Conservation (phyloP, 2,113 vertebrate genomes). For the Salvelinus fontinalis region DNA sequence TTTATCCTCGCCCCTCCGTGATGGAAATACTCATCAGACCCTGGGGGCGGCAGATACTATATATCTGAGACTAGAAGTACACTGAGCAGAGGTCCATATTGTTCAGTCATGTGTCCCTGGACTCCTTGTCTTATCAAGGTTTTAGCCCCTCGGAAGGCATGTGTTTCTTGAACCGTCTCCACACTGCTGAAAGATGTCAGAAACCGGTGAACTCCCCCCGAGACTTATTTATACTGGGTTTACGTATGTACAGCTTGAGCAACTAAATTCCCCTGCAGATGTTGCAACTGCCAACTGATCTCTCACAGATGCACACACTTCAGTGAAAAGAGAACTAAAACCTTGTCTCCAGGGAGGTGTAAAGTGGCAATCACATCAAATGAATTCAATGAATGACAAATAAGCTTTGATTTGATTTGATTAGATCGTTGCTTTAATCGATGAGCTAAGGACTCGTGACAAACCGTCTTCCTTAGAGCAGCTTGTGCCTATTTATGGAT, state of each 20-base stretch:
- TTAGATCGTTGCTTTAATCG: neutral
- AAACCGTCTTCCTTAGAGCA: neutral
- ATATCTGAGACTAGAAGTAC: constrained; percentile 10
- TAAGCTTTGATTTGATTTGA: no score
- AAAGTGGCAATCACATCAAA: no score
- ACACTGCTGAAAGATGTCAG: neutral
- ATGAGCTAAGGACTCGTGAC: no score
- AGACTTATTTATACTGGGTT: neutral
- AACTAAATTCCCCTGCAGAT: neutral
- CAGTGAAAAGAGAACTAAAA: neutral
- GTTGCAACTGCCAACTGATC: neutral
- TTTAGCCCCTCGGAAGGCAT: neutral
- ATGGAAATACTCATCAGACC: constrained; percentile 34
- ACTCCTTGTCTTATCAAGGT: constrained; percentile 7
- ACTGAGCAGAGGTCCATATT: neutral
- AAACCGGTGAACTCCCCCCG: neutral
- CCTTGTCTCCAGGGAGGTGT: neutral
- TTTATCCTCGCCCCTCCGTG: constrained; percentile 11
- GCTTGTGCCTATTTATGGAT: neutral
- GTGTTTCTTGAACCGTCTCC: neutral
- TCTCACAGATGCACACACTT: neutral
- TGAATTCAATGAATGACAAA: no score
- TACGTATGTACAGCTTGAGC: neutral
- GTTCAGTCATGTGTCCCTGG: constrained; percentile 10
- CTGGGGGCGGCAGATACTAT: neutral